Evolutionary conservation across 2,113 vertebrate species (phyloP), one percentile per base, ranked within the genome.

Genomic region (Asarcornis scutulata): DNA sequence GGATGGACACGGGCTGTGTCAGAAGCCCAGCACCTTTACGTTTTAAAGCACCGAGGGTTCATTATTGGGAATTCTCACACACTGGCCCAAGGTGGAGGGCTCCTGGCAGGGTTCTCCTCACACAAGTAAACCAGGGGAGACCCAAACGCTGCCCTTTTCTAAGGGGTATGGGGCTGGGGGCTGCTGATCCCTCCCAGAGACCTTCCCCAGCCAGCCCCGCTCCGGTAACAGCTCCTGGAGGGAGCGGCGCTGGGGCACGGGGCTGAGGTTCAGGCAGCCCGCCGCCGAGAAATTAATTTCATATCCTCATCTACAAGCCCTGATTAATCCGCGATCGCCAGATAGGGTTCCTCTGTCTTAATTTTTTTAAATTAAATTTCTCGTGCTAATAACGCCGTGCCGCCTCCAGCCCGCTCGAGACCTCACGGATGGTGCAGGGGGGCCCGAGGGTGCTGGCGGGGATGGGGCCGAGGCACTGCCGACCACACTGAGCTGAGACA

Each of bases 241-340:
- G 90, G 81, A 80, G 1, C 8, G 93, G 59, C 16, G 81, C 86
- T 93, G 86, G 83, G 93, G 82, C 94, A 78, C 74, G 63, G 79
- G 62, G 84, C 87, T 95, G 95, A 91, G 88, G 95, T 94, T 96
- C 86, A 87, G 83, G 83, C 88, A 91, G 93, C 86, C 95, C 27
- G 15, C 76, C 95, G 76, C 59, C 88, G 91, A 95, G 90, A 96
- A 96, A 96, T 97, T 94, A 92, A 94, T 93, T 96, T 96, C 90
- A 90, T 90, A 94, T 90, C 67, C 74, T 50, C 38, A 68, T 93
- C 94, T 32, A 6, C 53, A 79, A 88, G 90, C 48, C 72, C 89
- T 38, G 93, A 93, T 96, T 93, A 96, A 96, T 96, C 92, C 77
- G 8, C 0, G 36, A 96, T 93, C 90, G 60, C 88, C 80, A 91